Evolutionary conservation across 2,113 vertebrate genomes (phyloP), one percentile per base, ranked within the genome.

Genomic region (Rhegmatorhina hoffmannsi): DNA sequence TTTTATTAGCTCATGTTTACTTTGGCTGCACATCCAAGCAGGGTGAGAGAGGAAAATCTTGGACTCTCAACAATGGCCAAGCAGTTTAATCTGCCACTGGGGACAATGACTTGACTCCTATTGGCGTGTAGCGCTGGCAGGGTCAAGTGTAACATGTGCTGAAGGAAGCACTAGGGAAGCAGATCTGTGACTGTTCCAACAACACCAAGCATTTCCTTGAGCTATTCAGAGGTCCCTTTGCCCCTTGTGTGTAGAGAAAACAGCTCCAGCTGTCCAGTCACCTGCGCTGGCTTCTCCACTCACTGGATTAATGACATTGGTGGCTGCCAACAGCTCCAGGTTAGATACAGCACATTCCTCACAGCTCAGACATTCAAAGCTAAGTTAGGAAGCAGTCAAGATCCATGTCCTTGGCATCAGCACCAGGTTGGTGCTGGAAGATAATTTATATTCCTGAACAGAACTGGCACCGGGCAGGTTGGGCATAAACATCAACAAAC

Each of bases 141-240:
- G 93, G 92, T 95, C 93, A 74, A 95, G 92, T 11, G 66, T 64
- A 92, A 85, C 83, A 82, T 90, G 81, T 83, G 92, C 92, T 84
- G 92, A 44, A 92, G 95, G 95, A 97, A 96, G 75, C 96, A 95
- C 94, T 95, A 89, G 92, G 88, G 92, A 95, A 95, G 86, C 83
- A 92, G 81, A 79, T 93, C 88, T 11, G 13, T 7, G 2, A 67
- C 93, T 5, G 18, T 78, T 94, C 80, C 92, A 95, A 87, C 84
- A 81, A 24, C 93, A 89, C 76, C 8, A 49, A 92, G 83, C 47
- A 17, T 75, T 96, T 96, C 92, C 95, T 89, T 89, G 92, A 81
- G 88, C 89, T 96, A 79, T 92, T 95, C 92, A 89, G 86, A 90
- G 90, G 18, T 95, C 81, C 80, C 78, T 73, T 46, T 89, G n/a